Evolutionary conservation across 2,888 invertebrate species (phyloP).

Genomic region (Leptinotarsa peninsularis): DNA sequence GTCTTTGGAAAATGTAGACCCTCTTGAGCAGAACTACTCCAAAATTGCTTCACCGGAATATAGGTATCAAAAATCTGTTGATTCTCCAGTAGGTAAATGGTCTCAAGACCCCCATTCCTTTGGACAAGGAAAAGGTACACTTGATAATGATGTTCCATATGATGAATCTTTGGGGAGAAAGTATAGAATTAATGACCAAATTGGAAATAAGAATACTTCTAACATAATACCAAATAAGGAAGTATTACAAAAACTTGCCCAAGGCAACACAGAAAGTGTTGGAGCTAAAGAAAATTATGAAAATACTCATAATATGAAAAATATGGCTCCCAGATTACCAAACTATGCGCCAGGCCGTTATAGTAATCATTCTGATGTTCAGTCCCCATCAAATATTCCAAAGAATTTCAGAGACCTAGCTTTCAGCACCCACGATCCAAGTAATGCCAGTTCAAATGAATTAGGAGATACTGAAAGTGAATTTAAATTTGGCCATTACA

Average conservation of each 20-base stretch:
- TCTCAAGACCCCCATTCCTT: not conserved
- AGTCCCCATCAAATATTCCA: conserved; percentile 44
- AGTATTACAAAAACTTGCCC: not conserved
- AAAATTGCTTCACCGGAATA: conserved; percentile 8
- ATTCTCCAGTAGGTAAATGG: not conserved
- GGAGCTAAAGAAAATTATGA: conserved; percentile 30
- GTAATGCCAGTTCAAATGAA: conserved; percentile 27
- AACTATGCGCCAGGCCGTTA: conserved; percentile 48
- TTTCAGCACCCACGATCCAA: conserved; percentile 50
- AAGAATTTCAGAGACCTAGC: conserved; percentile 51
- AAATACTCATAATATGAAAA: conserved; percentile 36
- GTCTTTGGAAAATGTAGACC: conserved; percentile 3
- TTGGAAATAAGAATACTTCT: not conserved
- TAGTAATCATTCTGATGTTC: conserved; percentile 42
- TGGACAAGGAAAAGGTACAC: not conserved
- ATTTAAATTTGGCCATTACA: conserved; percentile 34
- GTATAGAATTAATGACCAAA: not conserved
- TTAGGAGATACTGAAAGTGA: conserved; percentile 30
- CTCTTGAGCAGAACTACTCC: not conserved
- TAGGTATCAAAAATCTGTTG: conserved; percentile 15
- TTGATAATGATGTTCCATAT: not conserved
- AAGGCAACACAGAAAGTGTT: conserved; percentile 17
- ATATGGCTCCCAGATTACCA: conserved; percentile 39
- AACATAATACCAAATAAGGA: conserved; percentile 8
- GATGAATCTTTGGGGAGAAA: not conserved